These are phyloP conservation scores for Calliopum simillimum DNA, from an alignment of 2,888 invertebrate species.

Conservation along the genomic window DNA sequence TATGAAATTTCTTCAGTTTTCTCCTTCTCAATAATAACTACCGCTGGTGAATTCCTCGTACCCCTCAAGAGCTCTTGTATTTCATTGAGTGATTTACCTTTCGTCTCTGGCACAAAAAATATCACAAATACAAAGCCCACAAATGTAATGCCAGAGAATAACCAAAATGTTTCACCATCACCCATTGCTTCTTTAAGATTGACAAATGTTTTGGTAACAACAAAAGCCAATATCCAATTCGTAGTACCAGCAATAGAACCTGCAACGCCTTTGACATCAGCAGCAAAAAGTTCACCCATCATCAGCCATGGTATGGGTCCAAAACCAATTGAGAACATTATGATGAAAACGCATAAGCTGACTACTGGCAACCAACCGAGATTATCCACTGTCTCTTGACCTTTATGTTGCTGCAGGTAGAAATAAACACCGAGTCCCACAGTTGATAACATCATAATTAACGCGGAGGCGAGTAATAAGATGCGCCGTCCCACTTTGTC, in stretches of 20 bases:
- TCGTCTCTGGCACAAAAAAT: conserved; percentile 73
- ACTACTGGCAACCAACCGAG: conserved; percentile 82
- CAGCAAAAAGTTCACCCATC: conserved; percentile 82
- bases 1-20: too few species aligned
- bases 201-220: conserved; percentile 81
- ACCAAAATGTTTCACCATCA: conserved; percentile 77
- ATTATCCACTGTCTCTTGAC: conserved; percentile 63
- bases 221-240: conserved; percentile 85
- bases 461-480: conserved; percentile 78
- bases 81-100: conserved; percentile 65
- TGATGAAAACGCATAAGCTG: conserved; percentile 80
- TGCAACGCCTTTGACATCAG: conserved; percentile 81
- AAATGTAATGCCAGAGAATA: conserved; percentile 77
- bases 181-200: conserved; percentile 72
- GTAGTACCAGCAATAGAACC: conserved; percentile 83
- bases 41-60: conserved; percentile 36
- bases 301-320: conserved; percentile 86
- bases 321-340: conserved; percentile 84
- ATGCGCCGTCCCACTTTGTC: conserved; percentile 84
- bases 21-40: too few species aligned
- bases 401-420: conserved; percentile 61
- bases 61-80: conserved; percentile 61
- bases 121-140: conserved; percentile 77
- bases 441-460: conserved; percentile 77
- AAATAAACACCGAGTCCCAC: conserved; percentile 80